Base-by-base conservation (phyloP, 1,140 invertebrate species). In the Bombus terrestris region DNA sequence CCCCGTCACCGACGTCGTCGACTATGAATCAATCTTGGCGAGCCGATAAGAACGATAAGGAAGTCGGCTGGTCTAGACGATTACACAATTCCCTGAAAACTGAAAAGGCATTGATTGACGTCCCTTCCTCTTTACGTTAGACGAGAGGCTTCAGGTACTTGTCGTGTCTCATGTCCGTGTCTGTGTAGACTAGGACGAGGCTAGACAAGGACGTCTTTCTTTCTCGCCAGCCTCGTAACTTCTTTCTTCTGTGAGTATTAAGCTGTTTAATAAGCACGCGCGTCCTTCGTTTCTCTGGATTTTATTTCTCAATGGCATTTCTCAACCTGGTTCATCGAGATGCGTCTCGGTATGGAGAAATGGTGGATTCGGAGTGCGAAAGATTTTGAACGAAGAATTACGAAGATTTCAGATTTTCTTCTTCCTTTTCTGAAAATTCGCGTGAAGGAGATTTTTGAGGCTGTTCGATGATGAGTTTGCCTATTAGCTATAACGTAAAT, bases 61-160 rank as follows among this genome's bases (percentile, higher is more conserved):
- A 88, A 87, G 89, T 90, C 86, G 83, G 84, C 87, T 86, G 87
- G 91, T 92, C 91, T 92, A 91, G 90, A 92, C 90, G 91, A 91
- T 92, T 92, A 89, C 91, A 89, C 90, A 91, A 92, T 83, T 88
- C 81, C 85, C 75, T 90, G 91, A 92, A 91, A 92, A 90, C 75
- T 90, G 91, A 92, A 91, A 92, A 90, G 88, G 83, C 88, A 91
- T 91, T 91, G 87, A 91, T 91, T 90, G 89, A 87, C 86, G 88
- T 78, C 75, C 82, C n/a, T 15, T 15, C n/a, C n/a, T 2, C 13
- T 32, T 35, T 35, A 35, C n/a, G 35, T 25, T 69, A 80, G 77
- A 81, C 22, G 68, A 86, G 80, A 83, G 66, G 80, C 88, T 78
- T 77, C 86, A 66, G 76, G 53, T 69, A 81, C 81, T 81, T 81